Evolutionary conservation across 2,797 vertebrate genomes (phyloP), one percentile per base, ranked within the genome.

Genomic region (Sebastiscus albofasciatus): DNA sequence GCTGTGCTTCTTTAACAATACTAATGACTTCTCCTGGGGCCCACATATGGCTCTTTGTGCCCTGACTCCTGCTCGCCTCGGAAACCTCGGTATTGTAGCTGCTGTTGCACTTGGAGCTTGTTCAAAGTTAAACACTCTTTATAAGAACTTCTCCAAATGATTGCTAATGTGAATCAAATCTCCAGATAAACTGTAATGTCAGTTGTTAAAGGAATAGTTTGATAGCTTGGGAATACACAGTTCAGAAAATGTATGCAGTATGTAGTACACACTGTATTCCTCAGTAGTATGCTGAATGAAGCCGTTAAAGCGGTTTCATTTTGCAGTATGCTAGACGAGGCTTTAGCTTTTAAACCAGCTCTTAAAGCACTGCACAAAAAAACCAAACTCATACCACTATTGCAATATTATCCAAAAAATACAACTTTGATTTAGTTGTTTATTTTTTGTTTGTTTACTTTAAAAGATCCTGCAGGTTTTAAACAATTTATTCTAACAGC

Each of bases 1-100:
- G 26, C 64, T 26, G 2, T 27, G 46, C 24, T 69, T 84, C 39
- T 86, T 72, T 73, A 10, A 55, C 75, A 77, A 34, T 12, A 22
- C 64, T 78, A 69, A 84, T 78, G 81, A 62, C 66, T 70, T 75
- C 46, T 14, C 65, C 49, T 46, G 14, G 39, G 36, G 46, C 8
- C 5, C 31, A 58, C 36, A 56, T 65, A 54, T 52, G 42, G n/a
- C 74, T 29, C 22, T 74, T 52, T 70, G 46, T 78, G 2, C 2
- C 27, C 66, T 27, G 27, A 71, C 67, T 70, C 49, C 12, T 27
- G 10, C 42, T 9, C 5, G 1, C 52, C 58, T 39, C 22, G n/a
- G 26, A 60, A 60, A 80, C 61, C 34, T 82, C 61, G 31, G 29
- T 12, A 60, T 8, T 72, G 46, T 33, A 72, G 31, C 20, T 11